A percentile compares a stretch with the other conserved stretches of the same genome.
Evolutionary conservation across 2,113 vertebrate species (phyloP).

Genomic region (Hippoglossus stenolepis): DNA sequence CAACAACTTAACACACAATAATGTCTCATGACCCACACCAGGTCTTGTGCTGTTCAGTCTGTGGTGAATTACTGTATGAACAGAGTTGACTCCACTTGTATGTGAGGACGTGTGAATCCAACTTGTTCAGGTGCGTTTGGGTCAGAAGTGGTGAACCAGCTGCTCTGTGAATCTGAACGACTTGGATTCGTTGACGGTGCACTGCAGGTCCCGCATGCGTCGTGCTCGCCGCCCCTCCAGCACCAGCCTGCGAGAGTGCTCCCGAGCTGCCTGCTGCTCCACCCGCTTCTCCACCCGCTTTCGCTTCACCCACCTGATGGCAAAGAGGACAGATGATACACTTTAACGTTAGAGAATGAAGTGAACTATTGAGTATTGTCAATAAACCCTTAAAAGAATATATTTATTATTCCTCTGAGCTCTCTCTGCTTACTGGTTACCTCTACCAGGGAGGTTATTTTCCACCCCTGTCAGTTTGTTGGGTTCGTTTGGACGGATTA

Average conservation of each 20-base stretch:
- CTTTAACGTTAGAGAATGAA: background rate
- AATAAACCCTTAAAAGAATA: too few species aligned
- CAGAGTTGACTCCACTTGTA: background rate
- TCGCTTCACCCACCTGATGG: conserved; percentile 89
- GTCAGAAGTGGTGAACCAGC: conserved; percentile 81
- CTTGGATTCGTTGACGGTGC: conserved; percentile 80
- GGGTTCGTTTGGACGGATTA: too few species aligned
- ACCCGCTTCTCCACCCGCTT: conserved; percentile 90
- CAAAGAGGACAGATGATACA: background rate
- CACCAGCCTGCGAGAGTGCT: conserved; percentile 86
- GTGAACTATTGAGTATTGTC: too few species aligned
- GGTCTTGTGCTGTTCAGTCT: background rate
- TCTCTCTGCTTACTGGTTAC: too few species aligned
- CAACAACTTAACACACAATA: background rate
- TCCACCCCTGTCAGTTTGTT: too few species aligned
- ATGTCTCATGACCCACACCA: background rate
- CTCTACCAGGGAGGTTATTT: too few species aligned
- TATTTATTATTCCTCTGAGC: too few species aligned
- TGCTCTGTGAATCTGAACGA: conserved; percentile 86
- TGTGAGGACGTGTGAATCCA: background rate
- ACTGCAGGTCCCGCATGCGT: conserved; percentile 85
- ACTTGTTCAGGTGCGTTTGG: background rate
- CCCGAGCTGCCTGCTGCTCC: conserved; percentile 87
- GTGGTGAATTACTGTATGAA: too few species aligned
- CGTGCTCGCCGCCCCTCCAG: conserved; percentile 88